These are phyloP conservation scores for Chloroclysta siterata DNA, from an alignment of 2,888 invertebrate genomes.

Conservation along the genomic window DNA sequence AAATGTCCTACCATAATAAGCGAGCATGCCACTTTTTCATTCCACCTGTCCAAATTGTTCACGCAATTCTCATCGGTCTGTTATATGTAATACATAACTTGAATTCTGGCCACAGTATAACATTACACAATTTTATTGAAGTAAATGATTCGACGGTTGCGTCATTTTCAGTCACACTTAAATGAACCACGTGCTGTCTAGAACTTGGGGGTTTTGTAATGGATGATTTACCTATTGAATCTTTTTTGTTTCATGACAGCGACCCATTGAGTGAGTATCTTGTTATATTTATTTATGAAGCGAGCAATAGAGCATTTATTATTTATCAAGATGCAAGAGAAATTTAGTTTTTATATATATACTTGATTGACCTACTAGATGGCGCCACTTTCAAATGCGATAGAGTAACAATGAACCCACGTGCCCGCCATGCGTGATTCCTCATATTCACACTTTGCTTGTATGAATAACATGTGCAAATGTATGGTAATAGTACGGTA, in stretches of 20 bases:
- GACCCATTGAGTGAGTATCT: too few species aligned
- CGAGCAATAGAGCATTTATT: too few species aligned
- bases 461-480: conserved; percentile 50
- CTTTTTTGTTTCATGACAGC: not conserved
- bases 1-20: conserved; percentile 37
- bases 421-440: conserved; percentile 36
- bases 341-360: not conserved
- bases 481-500: conserved; percentile 46
- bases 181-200: conserved; percentile 53
- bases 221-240: not conserved
- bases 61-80: conserved; percentile 26
- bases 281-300: too few species aligned
- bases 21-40: conserved; percentile 34
- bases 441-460: conserved; percentile 37
- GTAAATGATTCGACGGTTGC: conserved; percentile 42
- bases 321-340: too few species aligned
- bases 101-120: conserved; percentile 28
- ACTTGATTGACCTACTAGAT: not conserved
- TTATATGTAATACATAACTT: conserved; percentile 12
- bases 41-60: conserved; percentile 34
- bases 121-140: conserved; percentile 30
- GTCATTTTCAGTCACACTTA: conserved; percentile 45
- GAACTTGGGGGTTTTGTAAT: conserved; percentile 16
- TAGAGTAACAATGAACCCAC: conserved; percentile 25
- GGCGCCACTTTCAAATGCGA: not conserved